Base-by-base conservation (phyloP, 2,888 invertebrate genomes). In the Drosophila fulvimacula region DNA sequence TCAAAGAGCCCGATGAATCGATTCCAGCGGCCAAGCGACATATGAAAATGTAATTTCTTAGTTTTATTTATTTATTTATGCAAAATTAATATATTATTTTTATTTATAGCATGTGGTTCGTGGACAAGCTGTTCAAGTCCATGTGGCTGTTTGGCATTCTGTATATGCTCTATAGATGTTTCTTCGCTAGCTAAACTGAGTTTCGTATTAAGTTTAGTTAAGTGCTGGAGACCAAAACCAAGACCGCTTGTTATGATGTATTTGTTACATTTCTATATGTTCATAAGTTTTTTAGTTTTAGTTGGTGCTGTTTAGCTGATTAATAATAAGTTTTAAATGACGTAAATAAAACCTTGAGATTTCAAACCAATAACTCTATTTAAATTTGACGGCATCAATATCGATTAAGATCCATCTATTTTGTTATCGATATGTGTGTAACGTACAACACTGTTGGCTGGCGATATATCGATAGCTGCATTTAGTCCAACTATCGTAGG, bases 1-100 rank as follows among this genome's bases (percentile, higher is more conserved):
- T 98, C 1, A 97, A 98, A 78, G 98, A 98, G 87, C 93, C 94
- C 2, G 96, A 97, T 42, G 96, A 96, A 36, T 95, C 96, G 0
- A 92, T 98, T 27, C 96, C 97, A 0, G 95, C 96, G 0, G 97
- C 97, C 5, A 94, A 94, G 75, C 93, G 96, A 56, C 97, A 97
- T 81, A 95, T 97, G 95, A 95, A 93, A 93, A 92, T 96, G 97
- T 97, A 93, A 95, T 95, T 92, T 39, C 27, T 11, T 27, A 6
- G 44, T 24, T 41, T 41, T 9, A 27, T 41, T 41, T 9, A 24
- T 19, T 15, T 5, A 15, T 5, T 32, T 13, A 13, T 13, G 7
- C 9, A 32, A 32, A 11, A n/a, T 36, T 38, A 11, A 38, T 51
- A 38, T 51, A n/a, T n/a, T 41, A 7, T 19, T 11, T 15, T 24